Conservation (phyloP, 1,140 invertebrate genomes). For the Zaprionus lachaisei region DNA sequence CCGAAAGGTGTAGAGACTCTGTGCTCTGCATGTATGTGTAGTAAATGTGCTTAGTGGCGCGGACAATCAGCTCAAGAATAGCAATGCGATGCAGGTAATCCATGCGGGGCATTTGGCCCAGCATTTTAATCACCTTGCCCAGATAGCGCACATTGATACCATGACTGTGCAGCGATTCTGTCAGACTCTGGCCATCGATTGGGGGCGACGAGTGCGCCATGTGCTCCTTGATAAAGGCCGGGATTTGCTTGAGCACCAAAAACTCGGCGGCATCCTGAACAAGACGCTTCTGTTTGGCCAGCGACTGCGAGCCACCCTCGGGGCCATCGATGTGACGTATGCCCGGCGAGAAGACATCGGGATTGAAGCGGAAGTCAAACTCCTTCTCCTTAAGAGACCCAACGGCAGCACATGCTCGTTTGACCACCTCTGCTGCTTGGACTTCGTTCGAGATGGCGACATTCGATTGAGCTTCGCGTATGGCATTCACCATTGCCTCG, state of each 20-base stretch:
- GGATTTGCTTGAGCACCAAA: slow-evolving; percentile 96
- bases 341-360: slow-evolving; percentile 98
- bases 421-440: slow-evolving; percentile 93
- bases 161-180: slow-evolving; percentile 95
- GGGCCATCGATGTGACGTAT: slow-evolving; percentile 93
- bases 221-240: slow-evolving; percentile 96
- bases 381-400: slow-evolving; percentile 97
- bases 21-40: slow-evolving; percentile 95
- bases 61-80: slow-evolving; percentile 93
- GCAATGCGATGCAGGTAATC: slow-evolving; percentile 95
- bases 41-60: slow-evolving; percentile 97
- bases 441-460: slow-evolving; percentile 90
- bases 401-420: slow-evolving; percentile 94
- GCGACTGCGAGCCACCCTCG: slow-evolving; percentile 84
- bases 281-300: slow-evolving; percentile 93
- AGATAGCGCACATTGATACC: slow-evolving; percentile 99
- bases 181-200: slow-evolving; percentile 97
- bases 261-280: slow-evolving; percentile 98
- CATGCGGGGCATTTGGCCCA: slow-evolving; percentile 91
- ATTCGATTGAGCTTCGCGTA: slow-evolving; percentile 84
- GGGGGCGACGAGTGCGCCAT: slow-evolving; percentile 96
- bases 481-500: slow-evolving; percentile 84
- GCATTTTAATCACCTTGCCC: slow-evolving; percentile 92
- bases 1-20: slow-evolving; percentile 94
- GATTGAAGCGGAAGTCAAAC: slow-evolving; percentile 99